phyloP scores from a whole-genome alignment of 2,113 vertebrate genomes.

The Vulpes lagopus region DNA sequence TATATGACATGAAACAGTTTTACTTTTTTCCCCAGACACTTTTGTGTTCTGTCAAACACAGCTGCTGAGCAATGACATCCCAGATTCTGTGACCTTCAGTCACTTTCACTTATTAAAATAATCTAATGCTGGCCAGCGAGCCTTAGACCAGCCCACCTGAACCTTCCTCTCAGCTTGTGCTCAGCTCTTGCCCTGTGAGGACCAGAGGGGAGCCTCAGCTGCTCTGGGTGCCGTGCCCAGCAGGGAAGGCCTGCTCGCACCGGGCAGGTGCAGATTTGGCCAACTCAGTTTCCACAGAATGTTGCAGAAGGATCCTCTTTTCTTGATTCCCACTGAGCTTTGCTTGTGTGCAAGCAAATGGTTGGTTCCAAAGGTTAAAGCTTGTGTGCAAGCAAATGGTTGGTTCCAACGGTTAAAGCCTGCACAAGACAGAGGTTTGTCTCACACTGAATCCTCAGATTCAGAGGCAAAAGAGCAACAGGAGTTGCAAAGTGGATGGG shows the following conservation, averaged over 20 bases:
- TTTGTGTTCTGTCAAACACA: not conserved
- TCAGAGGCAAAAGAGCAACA: not conserved
- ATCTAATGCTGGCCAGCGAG: not conserved
- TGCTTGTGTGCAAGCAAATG: not conserved
- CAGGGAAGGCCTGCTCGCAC: not conserved
- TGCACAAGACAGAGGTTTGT: not conserved
- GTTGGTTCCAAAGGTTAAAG: not conserved
- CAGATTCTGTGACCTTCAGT: not conserved
- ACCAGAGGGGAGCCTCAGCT: not conserved
- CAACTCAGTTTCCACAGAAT: not conserved
- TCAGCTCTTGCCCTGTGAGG: fast-evolving
- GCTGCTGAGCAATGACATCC: not conserved
- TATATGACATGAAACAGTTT: not conserved
- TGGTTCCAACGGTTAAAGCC: not conserved
- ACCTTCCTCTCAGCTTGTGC: not conserved
- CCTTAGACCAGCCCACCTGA: not conserved
- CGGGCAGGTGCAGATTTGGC: fast-evolving
- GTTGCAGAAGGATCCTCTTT: not conserved
- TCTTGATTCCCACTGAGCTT: not conserved
- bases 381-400: not conserved
- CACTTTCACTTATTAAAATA: not conserved
- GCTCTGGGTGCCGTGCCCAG: not conserved
- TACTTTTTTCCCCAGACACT: not conserved
- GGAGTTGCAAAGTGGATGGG: not conserved
- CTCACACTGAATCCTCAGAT: not conserved